Conservation (phyloP, 2,888 invertebrate species). For the Microchrysa polita region DNA sequence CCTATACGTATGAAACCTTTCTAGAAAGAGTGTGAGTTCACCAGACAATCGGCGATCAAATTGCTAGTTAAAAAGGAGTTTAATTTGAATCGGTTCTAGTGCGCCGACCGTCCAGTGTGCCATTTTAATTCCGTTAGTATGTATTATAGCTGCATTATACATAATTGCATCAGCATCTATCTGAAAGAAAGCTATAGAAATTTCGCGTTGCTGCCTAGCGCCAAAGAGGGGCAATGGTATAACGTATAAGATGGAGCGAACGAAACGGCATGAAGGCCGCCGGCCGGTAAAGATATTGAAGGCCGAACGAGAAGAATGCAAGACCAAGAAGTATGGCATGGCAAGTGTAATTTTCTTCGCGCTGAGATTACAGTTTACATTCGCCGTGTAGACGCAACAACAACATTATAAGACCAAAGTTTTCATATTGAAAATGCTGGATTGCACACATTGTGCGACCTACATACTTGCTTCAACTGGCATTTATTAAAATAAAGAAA, state of each 20-base stretch:
- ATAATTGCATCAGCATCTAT: conserved; percentile 2
- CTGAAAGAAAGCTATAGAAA: neutral
- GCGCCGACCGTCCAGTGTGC: neutral
- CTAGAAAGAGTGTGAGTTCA: neutral
- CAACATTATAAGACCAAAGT: neutral
- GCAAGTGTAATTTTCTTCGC: neutral
- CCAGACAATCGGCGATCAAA: neutral
- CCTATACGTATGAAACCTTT: neutral
- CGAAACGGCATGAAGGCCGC: neutral
- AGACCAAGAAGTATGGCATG: neutral
- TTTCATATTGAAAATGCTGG: neutral
- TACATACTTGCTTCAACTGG: no score
- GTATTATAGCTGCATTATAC: conserved; percentile 13
- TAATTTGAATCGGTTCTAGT: conserved; percentile 6
- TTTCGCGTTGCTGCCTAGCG: neutral
- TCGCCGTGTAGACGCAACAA: neutral
- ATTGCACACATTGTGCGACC: neutral
- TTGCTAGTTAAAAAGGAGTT: neutral
- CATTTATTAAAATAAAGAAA: neutral
- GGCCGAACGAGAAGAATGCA: neutral
- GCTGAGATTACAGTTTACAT: neutral
- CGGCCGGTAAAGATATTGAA: conserved; percentile 6
- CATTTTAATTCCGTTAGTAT: conserved; percentile 5
- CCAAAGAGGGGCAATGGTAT: neutral
- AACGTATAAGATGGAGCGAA: neutral